Percentiles rank a stretch among this genome's conserved stretches.
phyloP scores from a whole-genome alignment of 2,113 vertebrate species.

The Panthera uncia region DNA sequence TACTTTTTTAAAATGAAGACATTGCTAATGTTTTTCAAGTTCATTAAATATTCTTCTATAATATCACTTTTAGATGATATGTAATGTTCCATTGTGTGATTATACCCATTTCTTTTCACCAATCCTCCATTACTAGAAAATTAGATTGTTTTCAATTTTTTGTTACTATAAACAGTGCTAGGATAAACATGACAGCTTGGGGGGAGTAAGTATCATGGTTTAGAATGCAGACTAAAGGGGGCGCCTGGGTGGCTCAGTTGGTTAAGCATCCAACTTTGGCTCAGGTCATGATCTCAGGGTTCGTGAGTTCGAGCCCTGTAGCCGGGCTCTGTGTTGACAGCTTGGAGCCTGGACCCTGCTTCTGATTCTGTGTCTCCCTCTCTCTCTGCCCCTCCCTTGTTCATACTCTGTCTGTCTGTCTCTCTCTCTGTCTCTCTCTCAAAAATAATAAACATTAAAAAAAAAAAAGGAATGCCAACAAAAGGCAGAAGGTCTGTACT shows the following conservation, averaged over 20 bases:
- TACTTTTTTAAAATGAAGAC: slow-evolving; percentile 31
- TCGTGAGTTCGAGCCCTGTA: no score
- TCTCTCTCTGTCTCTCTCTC: no score
- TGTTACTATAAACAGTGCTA: not conserved
- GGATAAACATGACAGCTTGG: not conserved
- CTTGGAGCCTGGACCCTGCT: no score
- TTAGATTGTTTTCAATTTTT: slow-evolving; percentile 21
- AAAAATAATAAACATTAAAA: no score
- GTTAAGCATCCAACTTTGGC: no score
- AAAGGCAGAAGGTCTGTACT: not conserved
- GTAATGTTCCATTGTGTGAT: not conserved
- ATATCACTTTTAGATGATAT: slow-evolving; percentile 33
- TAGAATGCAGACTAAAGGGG: not conserved
- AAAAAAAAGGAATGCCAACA: no score
- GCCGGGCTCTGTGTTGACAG: no score
- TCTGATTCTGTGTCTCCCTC: no score
- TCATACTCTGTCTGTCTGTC: no score
- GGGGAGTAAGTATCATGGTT: not conserved
- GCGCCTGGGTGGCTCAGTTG: no score
- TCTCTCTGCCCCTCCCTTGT: no score
- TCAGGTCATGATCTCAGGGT: no score
- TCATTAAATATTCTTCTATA: slow-evolving; percentile 19
- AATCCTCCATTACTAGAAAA: slow-evolving; percentile 8
- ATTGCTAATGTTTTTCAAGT: slow-evolving; percentile 1
- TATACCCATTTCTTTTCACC: not conserved